Percentiles rank a stretch among this genome's conserved stretches.
These are phyloP conservation scores for Rutilus rutilus DNA, from an alignment of 2,113 vertebrate species.

Conservation along the genomic window DNA sequence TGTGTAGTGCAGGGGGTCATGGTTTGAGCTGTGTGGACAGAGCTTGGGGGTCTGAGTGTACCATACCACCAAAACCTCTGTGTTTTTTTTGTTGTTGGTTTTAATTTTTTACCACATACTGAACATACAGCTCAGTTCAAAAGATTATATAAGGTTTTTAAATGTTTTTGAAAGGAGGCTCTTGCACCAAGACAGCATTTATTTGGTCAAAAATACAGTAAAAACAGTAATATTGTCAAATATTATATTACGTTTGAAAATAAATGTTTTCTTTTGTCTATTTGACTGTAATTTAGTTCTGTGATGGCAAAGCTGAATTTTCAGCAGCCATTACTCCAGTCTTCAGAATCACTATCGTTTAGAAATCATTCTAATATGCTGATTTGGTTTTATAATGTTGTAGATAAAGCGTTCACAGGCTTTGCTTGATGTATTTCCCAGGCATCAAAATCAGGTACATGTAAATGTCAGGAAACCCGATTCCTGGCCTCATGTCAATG, in stretches of 20 bases:
- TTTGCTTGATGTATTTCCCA: too few species aligned
- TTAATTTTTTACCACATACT: neutral
- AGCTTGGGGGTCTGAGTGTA: neutral
- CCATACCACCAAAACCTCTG: neutral
- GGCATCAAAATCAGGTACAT: too few species aligned
- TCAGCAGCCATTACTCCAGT: neutral
- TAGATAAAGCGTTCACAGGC: too few species aligned
- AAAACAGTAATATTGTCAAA: neutral
- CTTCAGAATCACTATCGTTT: neutral
- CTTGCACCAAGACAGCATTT: neutral
- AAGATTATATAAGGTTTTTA: neutral
- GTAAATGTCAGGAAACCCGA: too few species aligned
- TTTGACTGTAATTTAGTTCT: neutral
- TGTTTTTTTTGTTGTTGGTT: neutral
- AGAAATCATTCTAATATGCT: neutral
- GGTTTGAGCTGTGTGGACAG: neutral
- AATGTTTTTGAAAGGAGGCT: neutral
- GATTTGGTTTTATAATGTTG: neutral
- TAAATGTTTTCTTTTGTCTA: neutral
- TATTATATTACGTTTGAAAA: neutral
- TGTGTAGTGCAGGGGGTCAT: neutral
- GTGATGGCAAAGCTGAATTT: neutral
- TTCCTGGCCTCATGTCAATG: too few species aligned
- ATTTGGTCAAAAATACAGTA: neutral
- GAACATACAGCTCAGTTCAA: neutral